These are phyloP conservation scores for Pterobdella sp. DNA, from an alignment of 2,888 invertebrate genomes.

Conservation along the genomic window DNA sequence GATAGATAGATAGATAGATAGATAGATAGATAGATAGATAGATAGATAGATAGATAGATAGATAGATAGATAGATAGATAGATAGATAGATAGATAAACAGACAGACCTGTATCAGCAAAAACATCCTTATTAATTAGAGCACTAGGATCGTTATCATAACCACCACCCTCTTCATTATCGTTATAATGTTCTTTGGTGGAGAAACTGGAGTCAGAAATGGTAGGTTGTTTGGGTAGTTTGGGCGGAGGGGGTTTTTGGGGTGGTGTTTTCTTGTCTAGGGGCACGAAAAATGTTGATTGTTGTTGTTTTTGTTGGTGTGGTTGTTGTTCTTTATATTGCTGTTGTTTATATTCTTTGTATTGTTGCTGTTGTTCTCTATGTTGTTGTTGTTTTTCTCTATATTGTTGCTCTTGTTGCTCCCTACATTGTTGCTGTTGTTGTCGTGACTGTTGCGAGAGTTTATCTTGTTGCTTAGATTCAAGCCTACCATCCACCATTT, in stretches of 20 bases:
- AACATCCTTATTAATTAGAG: too few species aligned
- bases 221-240: not conserved
- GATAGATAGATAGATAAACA: too few species aligned
- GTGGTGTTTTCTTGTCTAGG: not conserved
- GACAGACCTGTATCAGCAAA: too few species aligned
- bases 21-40: too few species aligned
- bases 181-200: not conserved
- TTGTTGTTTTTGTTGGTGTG: not conserved
- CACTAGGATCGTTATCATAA: not conserved
- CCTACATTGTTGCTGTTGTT: not conserved
- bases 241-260: conserved; percentile 4
- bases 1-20: too few species aligned
- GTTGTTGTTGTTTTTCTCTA: not conserved
- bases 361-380: not conserved
- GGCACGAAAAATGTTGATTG: conserved; percentile 1
- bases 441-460: not conserved
- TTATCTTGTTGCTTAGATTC: too few species aligned
- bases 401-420: not conserved
- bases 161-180: not conserved
- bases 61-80: too few species aligned
- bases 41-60: too few species aligned
- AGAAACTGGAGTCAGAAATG: not conserved
- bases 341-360: too few species aligned
- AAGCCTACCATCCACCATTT: not conserved
- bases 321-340: not conserved